Evolutionary conservation across 2,113 vertebrate genomes (phyloP), one percentile per base, ranked within the genome.

Genomic region (Chaetodon auriga): DNA sequence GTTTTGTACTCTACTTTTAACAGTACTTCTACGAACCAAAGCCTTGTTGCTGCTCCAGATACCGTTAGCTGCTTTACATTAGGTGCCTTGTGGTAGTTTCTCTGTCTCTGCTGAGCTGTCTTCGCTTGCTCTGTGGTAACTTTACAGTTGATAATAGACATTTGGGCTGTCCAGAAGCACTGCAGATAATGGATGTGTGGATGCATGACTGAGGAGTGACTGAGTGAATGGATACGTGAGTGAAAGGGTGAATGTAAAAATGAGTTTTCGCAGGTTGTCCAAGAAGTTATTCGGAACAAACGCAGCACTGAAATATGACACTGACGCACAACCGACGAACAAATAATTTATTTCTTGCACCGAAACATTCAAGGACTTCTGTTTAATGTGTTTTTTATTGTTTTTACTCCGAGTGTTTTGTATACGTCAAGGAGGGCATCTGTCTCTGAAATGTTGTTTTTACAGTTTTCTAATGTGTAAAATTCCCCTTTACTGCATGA

Each of bases 11-110:
- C 54, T n/a, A 46, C 30, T 51, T 75, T 53, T 0, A 48, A 18
- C 65, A 72, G 6, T 46, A 71, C 38, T 53, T 72, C n/a, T 68
- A 46, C 68, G 68, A 90, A 92, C 89, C 82, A 86, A 90, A 87
- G 83, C 85, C 81, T 84, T 79, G 76, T 71, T 71, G 89, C 89
- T 82, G 85, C 82, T 91, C 70, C 70, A 79, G 60, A 84, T 70
- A 77, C 49, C 81, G 61, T 77, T 93, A 94, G 88, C 92, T 93
- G 90, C 86, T 94, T 88, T 82, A 87, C 75, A 84, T 92, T 92
- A 93, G 94, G 90, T 95, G 94, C 92, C 94, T 95, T 94, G 83
- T 90, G 88, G 36, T 93, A 87, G 90, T 75, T 72, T 65, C 21
- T 75, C 55, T 80, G 54, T 78, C 66, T 57, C 65, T 80, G 57